phyloP scores from a whole-genome alignment of 2,888 invertebrate genomes.

The Xiphydria camelus region DNA sequence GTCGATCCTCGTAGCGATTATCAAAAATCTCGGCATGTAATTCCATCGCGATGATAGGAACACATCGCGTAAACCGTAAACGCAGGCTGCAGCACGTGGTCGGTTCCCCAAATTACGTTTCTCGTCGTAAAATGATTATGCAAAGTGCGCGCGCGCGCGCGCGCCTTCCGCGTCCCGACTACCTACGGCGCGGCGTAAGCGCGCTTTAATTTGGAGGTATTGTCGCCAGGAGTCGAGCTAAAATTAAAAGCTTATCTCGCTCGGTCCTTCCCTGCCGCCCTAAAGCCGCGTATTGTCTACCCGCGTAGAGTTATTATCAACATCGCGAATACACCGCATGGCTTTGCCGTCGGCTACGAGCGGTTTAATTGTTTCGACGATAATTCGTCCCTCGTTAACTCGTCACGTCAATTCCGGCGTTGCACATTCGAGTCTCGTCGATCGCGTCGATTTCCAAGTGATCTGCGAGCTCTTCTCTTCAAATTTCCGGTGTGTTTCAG shows the following conservation, averaged over 20 bases:
- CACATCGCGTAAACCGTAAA: constrained; percentile 17
- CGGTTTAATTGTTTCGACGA: constrained; percentile 17
- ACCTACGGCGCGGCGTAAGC: background rate
- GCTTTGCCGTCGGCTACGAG: background rate
- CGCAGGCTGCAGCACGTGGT: too few relatives aligned
- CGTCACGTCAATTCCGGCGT: constrained; percentile 5
- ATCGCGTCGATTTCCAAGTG: too few relatives aligned
- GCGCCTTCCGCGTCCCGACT: background rate
- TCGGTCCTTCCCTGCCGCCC: constrained; percentile 22
- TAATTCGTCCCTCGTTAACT: constrained; percentile 16
- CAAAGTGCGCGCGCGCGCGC: constrained; percentile 28
- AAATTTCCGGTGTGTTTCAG: too few relatives aligned
- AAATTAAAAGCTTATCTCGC: constrained; percentile 49
- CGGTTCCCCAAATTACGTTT: background rate
- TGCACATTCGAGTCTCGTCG: too few relatives aligned
- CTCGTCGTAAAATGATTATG: constrained; percentile 42
- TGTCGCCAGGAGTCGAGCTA: constrained; percentile 35
- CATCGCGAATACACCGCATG: constrained; percentile 19
- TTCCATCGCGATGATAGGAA: too few relatives aligned
- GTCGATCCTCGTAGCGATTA: too few relatives aligned
- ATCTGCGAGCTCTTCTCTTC: too few relatives aligned
- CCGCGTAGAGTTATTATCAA: constrained; percentile 39
- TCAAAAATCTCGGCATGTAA: too few relatives aligned
- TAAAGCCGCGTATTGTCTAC: constrained; percentile 34
- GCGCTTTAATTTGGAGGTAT: constrained; percentile 43